These are phyloP conservation scores for Drosophila quadrilineata DNA, from an alignment of 1,140 invertebrate species.

Conservation along the genomic window DNA sequence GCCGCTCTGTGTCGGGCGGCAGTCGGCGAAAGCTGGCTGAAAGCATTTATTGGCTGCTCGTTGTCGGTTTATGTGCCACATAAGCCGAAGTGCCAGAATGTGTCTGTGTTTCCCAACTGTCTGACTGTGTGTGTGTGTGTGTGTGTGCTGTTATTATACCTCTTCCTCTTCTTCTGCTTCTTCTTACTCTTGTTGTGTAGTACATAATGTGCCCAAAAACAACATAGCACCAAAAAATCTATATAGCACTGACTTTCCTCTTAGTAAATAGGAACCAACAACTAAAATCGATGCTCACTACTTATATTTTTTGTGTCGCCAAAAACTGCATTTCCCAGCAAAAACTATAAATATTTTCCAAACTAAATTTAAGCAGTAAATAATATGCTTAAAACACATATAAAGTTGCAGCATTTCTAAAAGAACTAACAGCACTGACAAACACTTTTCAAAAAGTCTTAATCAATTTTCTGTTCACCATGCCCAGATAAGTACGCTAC, in stretches of 20 bases:
- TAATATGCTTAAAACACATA: too few species aligned
- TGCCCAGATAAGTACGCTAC: constrained; percentile 17
- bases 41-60: constrained; percentile 79
- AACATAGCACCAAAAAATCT: constrained; percentile 32
- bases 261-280: constrained; percentile 31
- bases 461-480: too few species aligned
- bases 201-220: constrained; percentile 65
- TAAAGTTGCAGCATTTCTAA: background rate
- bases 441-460: too few species aligned
- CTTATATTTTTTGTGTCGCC: background rate
- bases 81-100: constrained; percentile 68
- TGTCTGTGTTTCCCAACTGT: too few species aligned
- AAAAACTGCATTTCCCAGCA: background rate
- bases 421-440: background rate
- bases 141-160: constrained; percentile 1
- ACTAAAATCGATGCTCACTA: constrained; percentile 61
- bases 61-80: constrained; percentile 76
- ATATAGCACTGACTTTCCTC: constrained; percentile 43
- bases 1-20: constrained; percentile 44
- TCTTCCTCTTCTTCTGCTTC: background rate
- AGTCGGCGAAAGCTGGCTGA: constrained; percentile 55
- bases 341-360: too few species aligned
- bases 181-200: constrained; percentile 29
- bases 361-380: too few species aligned
- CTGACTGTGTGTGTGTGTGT: constrained; percentile 33